Evolutionary conservation across 2,113 vertebrate species (phyloP).

Genomic region (Sturnira hondurensis): DNA sequence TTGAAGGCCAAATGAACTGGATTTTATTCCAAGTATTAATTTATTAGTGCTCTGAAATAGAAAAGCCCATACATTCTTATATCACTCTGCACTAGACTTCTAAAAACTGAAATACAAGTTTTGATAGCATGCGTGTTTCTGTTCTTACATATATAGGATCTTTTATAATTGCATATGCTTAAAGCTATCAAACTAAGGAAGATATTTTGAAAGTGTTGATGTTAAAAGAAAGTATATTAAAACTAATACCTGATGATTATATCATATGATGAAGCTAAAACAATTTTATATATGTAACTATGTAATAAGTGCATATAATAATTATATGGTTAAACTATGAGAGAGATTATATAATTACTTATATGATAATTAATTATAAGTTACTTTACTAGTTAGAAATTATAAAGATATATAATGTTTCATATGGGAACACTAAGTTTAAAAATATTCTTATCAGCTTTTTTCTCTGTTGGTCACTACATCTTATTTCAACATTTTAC

Average conservation of each 20-base stretch:
- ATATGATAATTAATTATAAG: background rate
- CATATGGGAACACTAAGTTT: background rate
- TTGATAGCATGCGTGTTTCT: background rate
- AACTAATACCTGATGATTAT: background rate
- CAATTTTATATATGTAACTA: background rate
- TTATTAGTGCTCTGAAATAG: slow-evolving; percentile 7
- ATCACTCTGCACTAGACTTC: background rate
- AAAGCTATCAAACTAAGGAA: background rate
- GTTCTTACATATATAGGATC: fast-evolving
- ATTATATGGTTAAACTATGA: background rate
- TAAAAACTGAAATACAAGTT: background rate
- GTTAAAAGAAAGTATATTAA: background rate
- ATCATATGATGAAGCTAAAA: background rate
- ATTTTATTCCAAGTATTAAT: background rate
- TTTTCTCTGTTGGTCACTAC: background rate
- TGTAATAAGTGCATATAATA: background rate
- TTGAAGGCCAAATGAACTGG: background rate
- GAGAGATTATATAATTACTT: background rate
- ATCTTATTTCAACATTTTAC: background rate
- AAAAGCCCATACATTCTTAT: background rate
- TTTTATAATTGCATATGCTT: background rate
- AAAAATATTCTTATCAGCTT: background rate
- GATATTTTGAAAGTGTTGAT: background rate
- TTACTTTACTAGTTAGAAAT: background rate
- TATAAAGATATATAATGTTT: background rate